Base-by-base conservation (phyloP, 30 jellyfish, hydroid and myxozoan species). In the Euphysa ruthae region DNA sequence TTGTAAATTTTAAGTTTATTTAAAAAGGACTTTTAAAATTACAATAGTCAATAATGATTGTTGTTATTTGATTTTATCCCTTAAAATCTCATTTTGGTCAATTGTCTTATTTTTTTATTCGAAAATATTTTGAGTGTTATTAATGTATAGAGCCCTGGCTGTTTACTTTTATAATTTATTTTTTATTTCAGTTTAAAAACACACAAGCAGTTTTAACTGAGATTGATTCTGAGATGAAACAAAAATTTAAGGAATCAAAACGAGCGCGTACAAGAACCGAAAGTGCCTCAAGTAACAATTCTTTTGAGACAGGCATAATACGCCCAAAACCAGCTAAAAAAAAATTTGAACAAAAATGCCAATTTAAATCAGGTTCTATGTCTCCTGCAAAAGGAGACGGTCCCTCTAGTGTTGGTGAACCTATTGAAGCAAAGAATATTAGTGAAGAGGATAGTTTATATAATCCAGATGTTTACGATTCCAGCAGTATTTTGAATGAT, bases 261-360 rank as follows among this genome's bases (percentile, higher is more conserved):
- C 5, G 6, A 1, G 60, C 60, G 4, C 84, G 85, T 25, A 19
- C 32, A 4, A 44, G 89, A 43, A 60, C 26, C 18, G 89, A 75
- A 15, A 75, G 89, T 64, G 50, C 77, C 22, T 75, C 89, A 4
- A 75, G 89, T 26, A 75, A 24, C 34, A 65, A 26, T 46, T 73
- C 85, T 3, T 56, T 58, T 30, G 85, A 73, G 21, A 25, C 33
- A 4, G 75, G 50, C 1, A 61, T 23, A 27, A 32, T 35, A 21
- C 19, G 8, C 23, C 33, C 21, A 8, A 22, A 63, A 12, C 75
- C 83, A 5, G 74, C 83, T 27, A 61, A 32, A 32, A 16, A 16
- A 18, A 24, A 34, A 35, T 8, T 10, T 32, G n/a, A n/a, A n/a
- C n/a, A n/a, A n/a, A n/a, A n/a, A n/a, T n/a, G n/a, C n/a, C n/a